Evolutionary conservation across 2,113 vertebrate species (phyloP).

Genomic region (Eurystomus gularis): DNA sequence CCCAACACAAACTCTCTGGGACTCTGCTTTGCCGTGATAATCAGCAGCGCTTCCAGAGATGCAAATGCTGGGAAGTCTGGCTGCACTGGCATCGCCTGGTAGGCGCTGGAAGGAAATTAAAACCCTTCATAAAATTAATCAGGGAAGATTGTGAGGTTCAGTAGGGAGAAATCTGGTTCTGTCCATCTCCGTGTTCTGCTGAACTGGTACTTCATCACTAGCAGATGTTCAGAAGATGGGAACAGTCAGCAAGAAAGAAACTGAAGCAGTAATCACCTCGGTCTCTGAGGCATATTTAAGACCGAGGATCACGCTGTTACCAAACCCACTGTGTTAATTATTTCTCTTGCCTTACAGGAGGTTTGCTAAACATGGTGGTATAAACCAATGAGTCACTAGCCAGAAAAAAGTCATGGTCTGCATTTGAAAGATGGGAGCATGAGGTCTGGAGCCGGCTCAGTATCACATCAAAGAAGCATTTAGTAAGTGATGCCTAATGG

Average conservation of each 20-base stretch:
- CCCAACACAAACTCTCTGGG: not conserved
- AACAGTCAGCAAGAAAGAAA: slow-evolving; percentile 22
- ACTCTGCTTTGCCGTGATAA: not conserved
- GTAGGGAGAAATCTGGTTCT: not conserved
- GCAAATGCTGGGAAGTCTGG: not conserved
- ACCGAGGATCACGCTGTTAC: not conserved
- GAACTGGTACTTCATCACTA: not conserved
- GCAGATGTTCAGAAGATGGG: not conserved
- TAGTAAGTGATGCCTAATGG: slow-evolving; percentile 48
- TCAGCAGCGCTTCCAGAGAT: not conserved
- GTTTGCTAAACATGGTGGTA: not conserved
- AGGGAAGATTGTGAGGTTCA: not conserved
- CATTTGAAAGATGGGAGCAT: slow-evolving; percentile 33
- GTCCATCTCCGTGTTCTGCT: not conserved
- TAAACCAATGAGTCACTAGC: slow-evolving; percentile 40
- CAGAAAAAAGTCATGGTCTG: slow-evolving; percentile 30
- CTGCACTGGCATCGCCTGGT: not conserved
- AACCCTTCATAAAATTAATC: not conserved
- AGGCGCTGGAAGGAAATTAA: not conserved
- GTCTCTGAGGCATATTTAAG: not conserved
- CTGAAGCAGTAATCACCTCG: not conserved
- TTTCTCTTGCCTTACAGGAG: slow-evolving; percentile 24
- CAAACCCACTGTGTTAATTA: slow-evolving; percentile 34
- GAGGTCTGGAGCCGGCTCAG: slow-evolving; percentile 5
- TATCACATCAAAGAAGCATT: slow-evolving; percentile 60